phyloP scores from a whole-genome alignment of 2,797 vertebrate species.

The Acanthurus lineatus region DNA sequence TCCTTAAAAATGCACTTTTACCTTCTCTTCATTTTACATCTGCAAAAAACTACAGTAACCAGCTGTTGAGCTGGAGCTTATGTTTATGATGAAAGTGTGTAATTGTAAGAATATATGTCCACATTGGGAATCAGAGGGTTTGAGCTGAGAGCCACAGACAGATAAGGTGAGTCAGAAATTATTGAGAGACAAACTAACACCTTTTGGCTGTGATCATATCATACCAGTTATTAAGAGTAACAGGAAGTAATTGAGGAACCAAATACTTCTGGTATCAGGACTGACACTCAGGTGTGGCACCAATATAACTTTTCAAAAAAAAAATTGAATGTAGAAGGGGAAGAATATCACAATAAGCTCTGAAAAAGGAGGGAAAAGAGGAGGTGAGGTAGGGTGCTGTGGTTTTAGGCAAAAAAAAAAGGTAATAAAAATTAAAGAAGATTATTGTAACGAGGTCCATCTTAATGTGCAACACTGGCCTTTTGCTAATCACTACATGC shows the following conservation, averaged over 20 bases:
- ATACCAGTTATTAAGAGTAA: too few species aligned
- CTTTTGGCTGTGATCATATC: too few species aligned
- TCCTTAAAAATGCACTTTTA: not conserved
- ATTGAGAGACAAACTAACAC: too few species aligned
- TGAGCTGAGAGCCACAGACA: not conserved
- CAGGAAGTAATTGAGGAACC: not conserved
- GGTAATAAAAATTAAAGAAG: not conserved
- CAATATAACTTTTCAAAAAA: slow-evolving; percentile 2
- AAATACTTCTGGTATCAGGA: not conserved
- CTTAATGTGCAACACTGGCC: slow-evolving; percentile 41
- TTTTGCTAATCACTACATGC: slow-evolving; percentile 50
- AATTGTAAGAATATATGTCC: not conserved
- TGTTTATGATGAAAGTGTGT: not conserved
- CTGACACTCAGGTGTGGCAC: not conserved
- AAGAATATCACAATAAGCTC: not conserved
- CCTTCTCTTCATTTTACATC: not conserved
- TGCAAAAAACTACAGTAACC: not conserved
- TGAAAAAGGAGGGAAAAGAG: not conserved
- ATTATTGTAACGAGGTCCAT: slow-evolving; percentile 41
- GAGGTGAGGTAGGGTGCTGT: not conserved
- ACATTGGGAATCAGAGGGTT: not conserved
- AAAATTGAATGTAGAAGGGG: not conserved
- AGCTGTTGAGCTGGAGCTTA: not conserved
- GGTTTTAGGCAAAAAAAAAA: not conserved
- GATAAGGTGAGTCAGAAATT: not conserved